Base-by-base conservation (phyloP, 2,888 invertebrate genomes). In the Lepidocyrtoides sp. region DNA sequence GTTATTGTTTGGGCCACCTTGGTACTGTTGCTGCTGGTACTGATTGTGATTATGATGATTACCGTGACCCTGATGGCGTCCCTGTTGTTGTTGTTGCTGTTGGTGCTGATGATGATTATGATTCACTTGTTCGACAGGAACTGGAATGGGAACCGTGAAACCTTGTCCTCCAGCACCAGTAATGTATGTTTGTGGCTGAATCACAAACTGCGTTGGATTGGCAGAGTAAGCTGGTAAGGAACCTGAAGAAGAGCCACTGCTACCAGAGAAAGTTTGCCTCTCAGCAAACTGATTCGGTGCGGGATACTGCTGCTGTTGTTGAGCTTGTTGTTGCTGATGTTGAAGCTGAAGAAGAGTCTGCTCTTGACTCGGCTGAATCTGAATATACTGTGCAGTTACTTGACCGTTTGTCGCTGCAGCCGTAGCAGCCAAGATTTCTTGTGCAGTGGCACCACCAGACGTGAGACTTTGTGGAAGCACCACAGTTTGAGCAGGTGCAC, bases 31-130 rank as follows among this genome's bases (percentile, higher is more conserved):
- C 5, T 92, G 91, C 20, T 90, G 81, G n/a, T 87, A 54, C 10
- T 79, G 69, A 7, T 87, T 79, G 23, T 91, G 82, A 26, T 77
- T 32, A 23, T n/a, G n/a, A n/a, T n/a, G n/a, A n/a, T n/a, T n/a
- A n/a, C n/a, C n/a, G n/a, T 66, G 32, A n/a, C 36, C 36, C n/a
- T 81, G 82, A 14, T 87, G 57, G 29, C 86, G 85, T 12, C 69
- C 36, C 12, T 87, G 63, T 20, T 83, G 89, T 29, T 92, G 88
- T 3, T 88, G 72, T 14, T 77, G 94, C 96, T 96, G 89, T 96
- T 96, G 94, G 96, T 96, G 20, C 96, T 95, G 93, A 96, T 72
- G 95, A 95, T 54, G 23, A 29, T 79, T 77, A 32, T 92, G 90
- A 10, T 89, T 83, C 75, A 84, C 90, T 82, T 94, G 94, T 14